Conservation (phyloP, 2,113 vertebrate species). For the Nyctibius bracteatus region DNA sequence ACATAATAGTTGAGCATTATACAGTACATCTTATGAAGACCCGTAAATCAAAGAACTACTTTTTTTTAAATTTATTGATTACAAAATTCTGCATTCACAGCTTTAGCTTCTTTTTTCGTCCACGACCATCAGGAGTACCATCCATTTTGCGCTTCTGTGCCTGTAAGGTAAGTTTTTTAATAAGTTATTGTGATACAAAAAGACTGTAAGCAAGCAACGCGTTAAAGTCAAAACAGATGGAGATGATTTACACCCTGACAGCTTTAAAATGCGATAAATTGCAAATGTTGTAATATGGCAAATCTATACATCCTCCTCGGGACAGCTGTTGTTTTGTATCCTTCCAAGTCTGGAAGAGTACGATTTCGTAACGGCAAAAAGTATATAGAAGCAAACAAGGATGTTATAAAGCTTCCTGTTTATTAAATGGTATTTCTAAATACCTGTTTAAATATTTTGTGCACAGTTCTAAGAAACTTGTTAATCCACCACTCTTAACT, state of each 20-base stretch:
- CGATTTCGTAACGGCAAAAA: accelerated
- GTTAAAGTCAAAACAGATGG: neutral
- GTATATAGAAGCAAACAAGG: neutral
- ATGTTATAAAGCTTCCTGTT: neutral
- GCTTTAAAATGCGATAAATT: neutral
- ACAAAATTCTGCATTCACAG: slow-evolving; percentile 80
- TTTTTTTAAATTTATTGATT: slow-evolving; percentile 72
- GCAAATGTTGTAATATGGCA: neutral
- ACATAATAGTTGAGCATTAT: slow-evolving; percentile 81
- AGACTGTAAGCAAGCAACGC: neutral
- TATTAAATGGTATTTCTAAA: neutral
- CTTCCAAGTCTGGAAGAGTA: neutral
- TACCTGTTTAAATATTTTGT: neutral
- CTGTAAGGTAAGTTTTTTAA: slow-evolving; percentile 54
- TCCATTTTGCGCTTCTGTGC: slow-evolving; percentile 95
- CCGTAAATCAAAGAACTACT: slow-evolving; percentile 88
- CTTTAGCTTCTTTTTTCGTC: slow-evolving; percentile 95
- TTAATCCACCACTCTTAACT: neutral
- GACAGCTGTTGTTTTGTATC: accelerated
- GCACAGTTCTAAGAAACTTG: neutral
- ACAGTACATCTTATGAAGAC: slow-evolving; percentile 91
- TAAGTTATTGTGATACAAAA: neutral
- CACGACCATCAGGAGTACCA: slow-evolving; percentile 88
- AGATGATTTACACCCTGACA: neutral
- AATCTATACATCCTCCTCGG: neutral